Base-by-base conservation (phyloP, 2,888 invertebrate genomes). In the Cremastinae sp. region DNA sequence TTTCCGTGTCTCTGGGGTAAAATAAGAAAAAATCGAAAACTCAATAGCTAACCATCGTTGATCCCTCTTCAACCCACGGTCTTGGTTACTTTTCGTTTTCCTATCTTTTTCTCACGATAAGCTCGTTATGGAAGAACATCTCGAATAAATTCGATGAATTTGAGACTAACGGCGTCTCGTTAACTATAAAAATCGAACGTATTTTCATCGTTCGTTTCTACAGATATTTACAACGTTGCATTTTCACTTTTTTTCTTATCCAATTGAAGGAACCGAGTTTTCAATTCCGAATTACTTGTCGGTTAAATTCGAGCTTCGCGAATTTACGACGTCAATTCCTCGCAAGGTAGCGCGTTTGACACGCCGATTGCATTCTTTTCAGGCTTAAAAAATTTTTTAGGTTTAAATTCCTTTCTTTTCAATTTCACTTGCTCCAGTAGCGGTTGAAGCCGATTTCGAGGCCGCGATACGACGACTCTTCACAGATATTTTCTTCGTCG, bases 241-340 rank as follows among this genome's bases (percentile, higher is more conserved):
- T 64, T 56, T 47, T 62, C 14, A 47, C 37, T 16, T 16, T 43
- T 51, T 51, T 51, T 39, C 77, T 82, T 82, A 80, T 80, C 80
- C 43, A 58, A 80, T 72, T 74, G 82, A 82, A 85, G 82, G 83
- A 84, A 84, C 82, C 81, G 80, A 83, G 74, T 81, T 61, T 78
- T 65, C 47, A 72, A 71, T 75, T 79, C 78, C 79, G 81, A 70
- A 37, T 68, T 47, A 18, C 22, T 43, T 45, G 28, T 10, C 74
- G 71, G 80, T 37, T 83, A 81, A 84, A 86, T 84, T 86, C 83
- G 83, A 73, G 81, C 76, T 58, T 55, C 14, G 5, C 51, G 20
- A 45, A 55, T 56, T 18, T 45, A 51, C 37, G 9, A 64, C 70
- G 51, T 69, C 70, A 71, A 71, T 71, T 71, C 64, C 62, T 64